Percentiles rank a stretch among this genome's conserved stretches.
Conservation (phyloP, 2,888 invertebrate genomes). For the Coleophora flavipennella region DNA sequence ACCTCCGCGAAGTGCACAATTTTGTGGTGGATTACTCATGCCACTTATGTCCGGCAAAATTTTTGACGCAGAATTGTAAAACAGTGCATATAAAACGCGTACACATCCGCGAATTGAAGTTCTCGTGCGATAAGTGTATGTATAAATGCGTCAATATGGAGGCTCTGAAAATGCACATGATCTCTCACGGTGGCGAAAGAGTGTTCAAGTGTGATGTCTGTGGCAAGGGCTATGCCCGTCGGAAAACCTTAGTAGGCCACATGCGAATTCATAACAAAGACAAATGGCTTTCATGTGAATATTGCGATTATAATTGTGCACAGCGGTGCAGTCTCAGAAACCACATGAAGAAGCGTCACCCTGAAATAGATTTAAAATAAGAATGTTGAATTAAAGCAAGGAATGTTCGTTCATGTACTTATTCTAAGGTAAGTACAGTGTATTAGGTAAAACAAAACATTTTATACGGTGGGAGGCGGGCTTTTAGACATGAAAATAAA, state of each 20-base stretch:
- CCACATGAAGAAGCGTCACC: neutral
- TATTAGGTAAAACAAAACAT: too few relatives aligned
- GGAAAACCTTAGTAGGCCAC: conserved; percentile 2
- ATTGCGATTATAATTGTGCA: neutral
- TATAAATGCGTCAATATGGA: neutral
- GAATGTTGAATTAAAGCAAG: too few relatives aligned
- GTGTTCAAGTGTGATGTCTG: neutral
- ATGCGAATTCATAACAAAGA: conserved; percentile 6
- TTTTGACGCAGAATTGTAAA: neutral
- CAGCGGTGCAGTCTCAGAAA: neutral
- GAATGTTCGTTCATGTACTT: too few relatives aligned
- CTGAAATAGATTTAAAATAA: too few relatives aligned
- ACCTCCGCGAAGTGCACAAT: neutral
- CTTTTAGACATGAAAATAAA: too few relatives aligned
- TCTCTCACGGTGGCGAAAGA: neutral
- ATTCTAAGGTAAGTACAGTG: too few relatives aligned
- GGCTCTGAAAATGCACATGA: neutral
- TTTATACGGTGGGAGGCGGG: too few relatives aligned
- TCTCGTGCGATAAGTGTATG: neutral
- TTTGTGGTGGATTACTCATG: neutral
- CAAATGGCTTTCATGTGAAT: conserved; percentile 18
- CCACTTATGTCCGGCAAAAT: neutral
- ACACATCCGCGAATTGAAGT: neutral
- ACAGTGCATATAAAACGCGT: neutral
- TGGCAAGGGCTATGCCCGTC: neutral